Conservation (phyloP, 2,888 invertebrate species). For the Hydroisotoma schaefferi region DNA sequence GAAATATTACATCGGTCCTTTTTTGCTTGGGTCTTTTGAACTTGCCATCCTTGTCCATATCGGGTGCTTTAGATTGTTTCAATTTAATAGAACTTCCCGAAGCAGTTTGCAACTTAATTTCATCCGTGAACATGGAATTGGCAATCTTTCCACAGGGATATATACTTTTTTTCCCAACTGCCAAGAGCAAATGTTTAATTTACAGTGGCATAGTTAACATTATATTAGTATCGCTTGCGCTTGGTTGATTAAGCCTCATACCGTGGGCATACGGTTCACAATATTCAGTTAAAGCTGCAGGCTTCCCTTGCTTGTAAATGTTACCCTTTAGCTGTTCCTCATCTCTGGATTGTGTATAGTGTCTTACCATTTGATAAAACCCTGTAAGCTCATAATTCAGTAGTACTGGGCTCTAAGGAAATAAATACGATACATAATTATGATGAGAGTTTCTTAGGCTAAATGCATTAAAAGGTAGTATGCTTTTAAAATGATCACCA, state of each 20-base stretch:
- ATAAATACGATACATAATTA: too few relatives aligned
- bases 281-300: not conserved
- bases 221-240: not conserved
- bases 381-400: constrained; percentile 12
- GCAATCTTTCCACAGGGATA: constrained; percentile 28
- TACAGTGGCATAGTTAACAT: not conserved
- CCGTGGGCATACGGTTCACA: not conserved
- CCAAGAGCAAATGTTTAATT: not conserved
- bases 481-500: too few relatives aligned
- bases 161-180: not conserved
- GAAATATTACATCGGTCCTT: not conserved
- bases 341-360: constrained; percentile 16
- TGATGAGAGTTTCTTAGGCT: too few relatives aligned
- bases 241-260: not conserved
- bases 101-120: not conserved
- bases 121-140: constrained; percentile 25
- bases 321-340: constrained; percentile 9
- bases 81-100: not conserved
- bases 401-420: not conserved
- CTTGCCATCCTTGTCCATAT: not conserved
- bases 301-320: not conserved
- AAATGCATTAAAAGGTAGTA: too few relatives aligned
- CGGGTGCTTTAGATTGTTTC: too few relatives aligned
- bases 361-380: constrained; percentile 19
- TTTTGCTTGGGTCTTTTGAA: not conserved